Base-by-base conservation (phyloP, 1,140 invertebrate species). In the Drosophila gunungcola region DNA sequence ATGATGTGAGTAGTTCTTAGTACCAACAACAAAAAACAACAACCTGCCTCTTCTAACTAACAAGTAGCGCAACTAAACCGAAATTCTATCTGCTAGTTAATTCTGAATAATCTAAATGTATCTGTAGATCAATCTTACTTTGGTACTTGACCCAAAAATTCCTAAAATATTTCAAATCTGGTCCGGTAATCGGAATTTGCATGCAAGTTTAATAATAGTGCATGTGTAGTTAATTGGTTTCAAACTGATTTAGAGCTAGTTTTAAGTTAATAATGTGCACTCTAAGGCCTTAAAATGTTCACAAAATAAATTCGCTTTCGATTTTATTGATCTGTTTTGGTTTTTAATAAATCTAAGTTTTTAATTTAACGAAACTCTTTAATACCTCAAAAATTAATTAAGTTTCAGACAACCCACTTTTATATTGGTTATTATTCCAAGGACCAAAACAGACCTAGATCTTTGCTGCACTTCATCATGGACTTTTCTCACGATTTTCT, bases 1-100 rank as follows among this genome's bases (percentile, higher is more conserved):
- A 92, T 83, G 92, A 92, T 86, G 91, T 92, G 91, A 92, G 92
- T 92, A 92, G 90, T 83, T 82, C 70, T 86, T 91, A 86, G 76
- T 69, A 67, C 64, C 63, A 83, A 75, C 73, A 56, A 61, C 53
- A 52, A 64, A 63, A 54, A 48, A 21, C 57, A 61, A 64, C 56
- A 61, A 64, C 56, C 56, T 52, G 16, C 55, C 57, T 69, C 25
- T 78, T 58, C 48, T 80, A 73, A 80, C 62, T 58, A 65, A 72
- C 42, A 67, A 51, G 79, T 86, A 88, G 81, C 45, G 32, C 55
- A 62, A 81, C 51, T 73, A 48, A 69, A 56, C 27, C 42, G 11
- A 43, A 65, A 41, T 46, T 61, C 16, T 41, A 36, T 48, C 45
- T 43, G 36, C 70, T 80, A 72, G 46, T 67, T 45, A 29, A 42